A percentile compares a stretch with the other conserved stretches of the same genome.
Evolutionary conservation across 2,797 vertebrate species (phyloP).

Genomic region (Alca torda): DNA sequence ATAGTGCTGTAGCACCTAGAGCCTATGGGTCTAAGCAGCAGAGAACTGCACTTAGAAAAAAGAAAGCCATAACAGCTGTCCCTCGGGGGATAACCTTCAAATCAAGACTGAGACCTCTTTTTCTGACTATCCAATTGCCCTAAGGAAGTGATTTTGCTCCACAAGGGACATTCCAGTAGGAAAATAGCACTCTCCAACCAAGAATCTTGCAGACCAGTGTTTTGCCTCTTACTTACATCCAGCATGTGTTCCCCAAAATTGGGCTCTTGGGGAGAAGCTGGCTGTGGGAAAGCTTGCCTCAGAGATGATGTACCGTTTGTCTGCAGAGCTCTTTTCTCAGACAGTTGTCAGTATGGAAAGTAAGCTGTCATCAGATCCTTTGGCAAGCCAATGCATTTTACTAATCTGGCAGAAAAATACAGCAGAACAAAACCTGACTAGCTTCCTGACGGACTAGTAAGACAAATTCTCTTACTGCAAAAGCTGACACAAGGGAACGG

Average conservation of each 20-base stretch:
- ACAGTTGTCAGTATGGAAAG: slow-evolving; percentile 44
- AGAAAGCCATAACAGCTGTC: background rate
- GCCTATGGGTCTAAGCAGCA: background rate
- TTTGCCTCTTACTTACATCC: background rate
- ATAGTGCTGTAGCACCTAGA: background rate
- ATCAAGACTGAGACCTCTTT: background rate
- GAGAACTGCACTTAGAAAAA: background rate
- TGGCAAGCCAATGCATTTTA: slow-evolving; percentile 45
- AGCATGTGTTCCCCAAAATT: background rate
- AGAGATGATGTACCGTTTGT: background rate
- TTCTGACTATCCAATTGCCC: background rate
- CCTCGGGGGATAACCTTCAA: background rate
- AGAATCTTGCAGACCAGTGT: background rate
- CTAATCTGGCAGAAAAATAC: slow-evolving; percentile 52
- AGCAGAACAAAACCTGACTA: slow-evolving; percentile 36
- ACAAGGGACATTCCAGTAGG: background rate
- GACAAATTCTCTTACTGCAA: background rate
- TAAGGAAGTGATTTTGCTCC: background rate
- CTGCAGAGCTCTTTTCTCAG: slow-evolving; percentile 39
- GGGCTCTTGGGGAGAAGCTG: background rate
- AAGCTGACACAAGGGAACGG: slow-evolving; percentile 28
- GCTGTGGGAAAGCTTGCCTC: background rate
- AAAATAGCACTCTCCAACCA: background rate
- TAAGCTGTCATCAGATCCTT: slow-evolving; percentile 57
- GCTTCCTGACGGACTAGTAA: slow-evolving; percentile 48